Evolutionary conservation across 2,888 invertebrate species (phyloP).

Genomic region (Myopa tessellatipennis): DNA sequence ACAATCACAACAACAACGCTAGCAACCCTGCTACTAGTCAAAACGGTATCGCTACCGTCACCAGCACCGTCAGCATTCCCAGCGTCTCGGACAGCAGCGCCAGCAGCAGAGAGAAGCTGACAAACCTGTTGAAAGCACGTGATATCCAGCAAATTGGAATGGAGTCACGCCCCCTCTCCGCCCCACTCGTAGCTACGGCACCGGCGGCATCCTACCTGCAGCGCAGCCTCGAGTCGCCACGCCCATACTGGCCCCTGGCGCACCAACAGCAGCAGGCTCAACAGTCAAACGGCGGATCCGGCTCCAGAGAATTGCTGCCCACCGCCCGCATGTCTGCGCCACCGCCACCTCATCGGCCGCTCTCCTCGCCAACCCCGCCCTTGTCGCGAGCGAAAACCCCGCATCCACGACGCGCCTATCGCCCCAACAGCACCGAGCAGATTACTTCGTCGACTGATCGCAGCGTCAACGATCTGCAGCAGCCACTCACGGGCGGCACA

Average conservation of each 20-base stretch:
- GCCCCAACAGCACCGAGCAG: conserved; percentile 24
- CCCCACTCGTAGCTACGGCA: conserved; percentile 7
- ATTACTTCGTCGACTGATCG: conserved; percentile 41
- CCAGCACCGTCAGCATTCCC: conserved; percentile 38
- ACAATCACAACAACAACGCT: conserved; percentile 32
- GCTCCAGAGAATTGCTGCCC: conserved; percentile 6
- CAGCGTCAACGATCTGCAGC: conserved; percentile 41
- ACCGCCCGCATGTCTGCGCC: conserved; percentile 38
- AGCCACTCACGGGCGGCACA: conserved; percentile 18
- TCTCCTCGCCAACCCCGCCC: conserved; percentile 46
- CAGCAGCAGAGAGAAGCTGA: conserved; percentile 58
- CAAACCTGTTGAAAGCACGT: conserved; percentile 54
- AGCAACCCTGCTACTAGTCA: conserved; percentile 10
- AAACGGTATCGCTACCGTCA: conserved; percentile 28
- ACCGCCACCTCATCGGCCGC: conserved; percentile 39
- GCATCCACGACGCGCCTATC: conserved; percentile 41
- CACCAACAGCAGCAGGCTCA: conserved; percentile 39
- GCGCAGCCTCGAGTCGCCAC: conserved; percentile 30
- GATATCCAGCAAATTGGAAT: conserved; percentile 49
- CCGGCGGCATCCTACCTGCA: conserved; percentile 29
- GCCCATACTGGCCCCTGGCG: conserved; percentile 39
- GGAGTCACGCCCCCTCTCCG: conserved; percentile 40
- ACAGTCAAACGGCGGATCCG: conserved; percentile 12
- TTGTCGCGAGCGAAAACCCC: conserved; percentile 47
- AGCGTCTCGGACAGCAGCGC: conserved; percentile 48